Evolutionary conservation across 2,888 invertebrate species (phyloP), one percentile per base, ranked within the genome.

Genomic region (Tanaodytes sp.): DNA sequence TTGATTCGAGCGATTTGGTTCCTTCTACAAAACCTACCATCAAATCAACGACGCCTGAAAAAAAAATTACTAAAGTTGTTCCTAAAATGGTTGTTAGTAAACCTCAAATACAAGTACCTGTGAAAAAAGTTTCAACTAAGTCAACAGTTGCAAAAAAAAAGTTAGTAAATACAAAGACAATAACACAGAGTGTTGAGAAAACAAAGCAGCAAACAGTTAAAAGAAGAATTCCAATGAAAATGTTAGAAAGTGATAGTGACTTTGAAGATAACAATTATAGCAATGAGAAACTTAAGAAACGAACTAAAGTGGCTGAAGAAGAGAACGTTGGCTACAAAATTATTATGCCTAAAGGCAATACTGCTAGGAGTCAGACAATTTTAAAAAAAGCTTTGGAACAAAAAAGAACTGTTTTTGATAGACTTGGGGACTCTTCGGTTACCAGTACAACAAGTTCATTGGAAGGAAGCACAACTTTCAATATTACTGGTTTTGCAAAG

Each of bases 331-430:
- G 82, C 18, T 88, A 87, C 72, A 87, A 86, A 43, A 82, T 88
- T 1, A 85, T 84, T 55, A 84, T 87, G 85, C 87, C 87, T 1
- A 82, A 84, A 57, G 86, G 85, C 12, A 82, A 84, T 5, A 86
- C 85, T 0, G 76, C 81, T 1, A 84, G 84, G 71, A 86, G 85
- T 70, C 84, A 83, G 63, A 83, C 85, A 55, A 81, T 86, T 58
- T 58, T 86, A 12, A 83, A 85, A 30, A 84, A 85, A 62, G 70
- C 77, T 0, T 15, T 72, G 2, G 82, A 84, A 14, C 80, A 80
- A 49, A 85, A 86, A 54, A 78, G 82, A 68, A 87, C 87, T 11
- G 87, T 88, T n/a, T 88, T 88, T 75, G 86, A 87, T 33, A 84
- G 88, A 66, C 78, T 88, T 33, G 88, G 88, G 9, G 86, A 87